phyloP scores from a whole-genome alignment of 2,797 vertebrate genomes.

The Lates japonicus region DNA sequence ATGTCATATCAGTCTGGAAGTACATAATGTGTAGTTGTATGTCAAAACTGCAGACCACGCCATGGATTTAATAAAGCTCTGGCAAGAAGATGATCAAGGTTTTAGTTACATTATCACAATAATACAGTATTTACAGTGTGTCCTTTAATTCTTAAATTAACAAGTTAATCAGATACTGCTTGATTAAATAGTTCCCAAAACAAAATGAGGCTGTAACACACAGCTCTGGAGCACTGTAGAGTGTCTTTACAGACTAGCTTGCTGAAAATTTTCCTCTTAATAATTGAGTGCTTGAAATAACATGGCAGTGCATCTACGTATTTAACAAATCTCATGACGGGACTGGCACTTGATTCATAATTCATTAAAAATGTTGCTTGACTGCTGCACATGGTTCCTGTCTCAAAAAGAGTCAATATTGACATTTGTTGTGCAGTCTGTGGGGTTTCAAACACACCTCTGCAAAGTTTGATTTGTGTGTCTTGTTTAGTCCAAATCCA shows the following conservation, averaged over 20 bases:
- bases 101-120: not conserved
- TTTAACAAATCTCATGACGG: conserved; percentile 34
- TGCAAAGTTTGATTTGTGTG: conserved; percentile 34
- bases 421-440: conserved; percentile 32
- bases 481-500: conserved; percentile 22
- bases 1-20: not conserved
- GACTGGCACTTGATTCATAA: conserved; percentile 30
- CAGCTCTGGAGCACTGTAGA: not conserved
- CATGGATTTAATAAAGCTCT: not conserved
- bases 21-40: not conserved
- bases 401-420: conserved; percentile 34
- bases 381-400: conserved; percentile 22
- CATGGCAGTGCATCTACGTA: conserved; percentile 6
- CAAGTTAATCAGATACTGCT: conserved; percentile 1
- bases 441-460: conserved; percentile 22
- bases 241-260: not conserved
- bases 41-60: not conserved
- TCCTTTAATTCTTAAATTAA: not conserved
- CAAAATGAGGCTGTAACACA: conserved; percentile 2
- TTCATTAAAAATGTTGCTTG: conserved; percentile 25
- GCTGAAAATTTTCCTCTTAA: not conserved
- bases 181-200: not conserved
- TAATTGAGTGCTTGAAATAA: conserved; percentile 19
- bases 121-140: not conserved
- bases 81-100: not conserved